A percentile compares a stretch with the other conserved stretches of the same genome.
Evolutionary conservation across 2,888 invertebrate species (phyloP).

Genomic region (Micropterix aruncella): DNA sequence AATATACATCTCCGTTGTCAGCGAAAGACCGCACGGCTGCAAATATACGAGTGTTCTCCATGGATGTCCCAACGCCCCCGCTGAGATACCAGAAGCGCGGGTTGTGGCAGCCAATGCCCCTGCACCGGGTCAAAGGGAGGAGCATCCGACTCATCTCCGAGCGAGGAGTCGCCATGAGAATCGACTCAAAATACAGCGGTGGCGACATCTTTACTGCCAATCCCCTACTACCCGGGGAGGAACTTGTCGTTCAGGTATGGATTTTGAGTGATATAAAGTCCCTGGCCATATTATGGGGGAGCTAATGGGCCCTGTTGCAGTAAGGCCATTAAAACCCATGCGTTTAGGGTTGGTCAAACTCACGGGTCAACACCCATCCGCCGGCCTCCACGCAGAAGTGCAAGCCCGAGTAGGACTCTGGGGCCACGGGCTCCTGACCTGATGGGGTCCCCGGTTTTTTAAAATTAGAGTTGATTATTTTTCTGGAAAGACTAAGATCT

Average conservation of each 20-base stretch:
- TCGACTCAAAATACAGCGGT: constrained; percentile 83
- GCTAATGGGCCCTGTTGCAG: too few relatives aligned
- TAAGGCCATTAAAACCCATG: too few relatives aligned
- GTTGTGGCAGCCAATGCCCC: constrained; percentile 48
- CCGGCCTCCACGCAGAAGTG: too few relatives aligned
- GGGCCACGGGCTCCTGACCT: too few relatives aligned
- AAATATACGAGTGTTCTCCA: constrained; percentile 51
- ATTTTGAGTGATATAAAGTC: too few relatives aligned
- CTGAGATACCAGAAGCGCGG: constrained; percentile 48
- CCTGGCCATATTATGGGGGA: too few relatives aligned
- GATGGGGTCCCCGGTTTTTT: too few relatives aligned
- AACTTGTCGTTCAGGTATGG: constrained; percentile 72
- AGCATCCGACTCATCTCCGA: constrained; percentile 70
- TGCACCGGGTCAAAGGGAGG: constrained; percentile 68
- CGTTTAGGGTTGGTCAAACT: too few relatives aligned
- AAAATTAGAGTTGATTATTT: too few relatives aligned
- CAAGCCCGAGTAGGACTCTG: too few relatives aligned
- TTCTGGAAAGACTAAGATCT: too few relatives aligned
- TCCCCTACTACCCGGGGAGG: constrained; percentile 78
- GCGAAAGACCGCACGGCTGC: constrained; percentile 52
- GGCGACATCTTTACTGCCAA: constrained; percentile 90
- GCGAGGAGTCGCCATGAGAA: constrained; percentile 64
- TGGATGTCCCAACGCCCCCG: constrained; percentile 47
- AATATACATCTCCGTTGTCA: constrained; percentile 19
- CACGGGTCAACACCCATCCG: too few relatives aligned